Evolutionary conservation across 2,113 vertebrate species (phyloP).

Genomic region (Parus major): DNA sequence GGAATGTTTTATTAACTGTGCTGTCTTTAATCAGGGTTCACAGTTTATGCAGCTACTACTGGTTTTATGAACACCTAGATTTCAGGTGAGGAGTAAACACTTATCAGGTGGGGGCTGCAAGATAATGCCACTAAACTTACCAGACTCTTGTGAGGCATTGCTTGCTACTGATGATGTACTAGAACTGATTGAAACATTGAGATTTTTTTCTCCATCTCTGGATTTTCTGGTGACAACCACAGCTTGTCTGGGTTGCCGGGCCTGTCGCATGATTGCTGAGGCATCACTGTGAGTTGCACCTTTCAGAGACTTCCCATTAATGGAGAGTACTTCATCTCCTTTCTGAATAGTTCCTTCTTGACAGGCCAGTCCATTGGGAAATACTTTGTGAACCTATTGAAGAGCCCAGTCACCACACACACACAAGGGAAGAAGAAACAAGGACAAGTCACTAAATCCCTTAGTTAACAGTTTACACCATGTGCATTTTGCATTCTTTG

Average conservation of each 20-base stretch:
- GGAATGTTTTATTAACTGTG: background rate
- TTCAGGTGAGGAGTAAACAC: background rate
- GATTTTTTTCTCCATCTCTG: constrained; percentile 20
- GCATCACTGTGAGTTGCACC: constrained; percentile 82
- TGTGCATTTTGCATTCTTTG: background rate
- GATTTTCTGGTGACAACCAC: constrained; percentile 87
- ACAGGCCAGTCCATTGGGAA: constrained; percentile 85
- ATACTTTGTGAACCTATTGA: constrained; percentile 90
- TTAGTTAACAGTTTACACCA: background rate
- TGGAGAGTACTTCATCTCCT: constrained; percentile 91
- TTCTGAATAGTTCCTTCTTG: constrained; percentile 94
- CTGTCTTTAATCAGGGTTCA: background rate
- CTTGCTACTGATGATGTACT: constrained; percentile 30
- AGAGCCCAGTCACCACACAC: background rate
- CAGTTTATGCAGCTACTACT: background rate
- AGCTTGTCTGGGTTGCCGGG: constrained; percentile 82
- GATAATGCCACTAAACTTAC: background rate
- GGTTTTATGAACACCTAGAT: background rate
- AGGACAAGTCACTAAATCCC: background rate
- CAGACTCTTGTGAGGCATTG: background rate
- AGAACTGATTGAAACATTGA: background rate
- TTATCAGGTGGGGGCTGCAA: background rate
- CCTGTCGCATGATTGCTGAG: constrained; percentile 83
- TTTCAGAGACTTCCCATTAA: constrained; percentile 91
- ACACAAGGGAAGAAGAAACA: background rate